Percentiles rank a stretch among this genome's conserved stretches.
Evolutionary conservation across 2,113 vertebrate genomes (phyloP).

Genomic region (Antechinus flavipes): DNA sequence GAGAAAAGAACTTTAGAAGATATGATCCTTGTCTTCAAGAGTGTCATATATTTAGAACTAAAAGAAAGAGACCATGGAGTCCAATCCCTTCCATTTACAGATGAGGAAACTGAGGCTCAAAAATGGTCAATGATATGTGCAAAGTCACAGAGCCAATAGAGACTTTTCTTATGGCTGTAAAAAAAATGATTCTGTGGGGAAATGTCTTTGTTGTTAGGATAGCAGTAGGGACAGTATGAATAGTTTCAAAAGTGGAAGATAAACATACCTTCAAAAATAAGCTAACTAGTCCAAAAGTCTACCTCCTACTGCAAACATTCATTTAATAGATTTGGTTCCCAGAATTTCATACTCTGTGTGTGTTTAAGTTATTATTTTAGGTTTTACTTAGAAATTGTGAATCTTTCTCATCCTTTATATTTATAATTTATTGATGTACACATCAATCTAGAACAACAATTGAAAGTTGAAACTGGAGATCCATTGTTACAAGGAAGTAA

Average conservation of each 20-base stretch:
- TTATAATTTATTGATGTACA: not conserved
- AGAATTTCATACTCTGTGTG: not conserved
- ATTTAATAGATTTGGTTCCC: not conserved
- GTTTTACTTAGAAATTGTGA: not conserved
- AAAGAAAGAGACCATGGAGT: not conserved
- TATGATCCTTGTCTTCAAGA: not conserved
- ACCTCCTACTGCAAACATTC: not conserved
- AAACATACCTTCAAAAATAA: not conserved
- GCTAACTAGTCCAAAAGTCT: not conserved
- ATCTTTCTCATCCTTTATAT: not conserved
- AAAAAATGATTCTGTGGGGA: not conserved
- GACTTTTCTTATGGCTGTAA: not conserved
- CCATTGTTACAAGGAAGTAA: constrained; percentile 36
- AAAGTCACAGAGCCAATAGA: not conserved
- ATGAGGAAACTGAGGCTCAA: not conserved
- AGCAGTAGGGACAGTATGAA: not conserved
- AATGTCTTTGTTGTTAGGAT: not conserved
- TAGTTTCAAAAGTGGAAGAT: not conserved
- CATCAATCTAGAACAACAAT: not conserved
- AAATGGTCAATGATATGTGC: not conserved
- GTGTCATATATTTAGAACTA: not conserved
- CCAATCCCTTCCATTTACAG: not conserved
- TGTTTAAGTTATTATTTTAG: not conserved
- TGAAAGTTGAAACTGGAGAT: constrained; percentile 38
- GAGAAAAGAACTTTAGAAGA: not conserved